These are phyloP conservation scores for Ariopsis seemanni DNA, from an alignment of 2,113 vertebrate species.

Conservation along the genomic window DNA sequence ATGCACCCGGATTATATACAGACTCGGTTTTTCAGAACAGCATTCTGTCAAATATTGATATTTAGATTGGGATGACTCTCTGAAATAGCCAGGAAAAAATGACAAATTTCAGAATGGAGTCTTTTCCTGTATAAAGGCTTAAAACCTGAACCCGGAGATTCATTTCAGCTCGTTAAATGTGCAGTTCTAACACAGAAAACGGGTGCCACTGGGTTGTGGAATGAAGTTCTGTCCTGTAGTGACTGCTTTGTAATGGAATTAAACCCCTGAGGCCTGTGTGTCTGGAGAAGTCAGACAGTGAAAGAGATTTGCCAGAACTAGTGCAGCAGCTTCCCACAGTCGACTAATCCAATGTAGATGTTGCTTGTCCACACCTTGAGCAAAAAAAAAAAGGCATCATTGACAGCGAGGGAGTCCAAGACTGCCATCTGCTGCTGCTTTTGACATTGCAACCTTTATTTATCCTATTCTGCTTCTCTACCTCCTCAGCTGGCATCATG, in stretches of 20 bases:
- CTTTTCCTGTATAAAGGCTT: not conserved
- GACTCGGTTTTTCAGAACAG: not conserved
- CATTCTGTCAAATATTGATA: not conserved
- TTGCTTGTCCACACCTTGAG: slow-evolving; percentile 33
- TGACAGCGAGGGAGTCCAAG: slow-evolving; percentile 78
- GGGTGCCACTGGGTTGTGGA: slow-evolving; percentile 20
- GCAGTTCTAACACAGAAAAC: slow-evolving; percentile 4
- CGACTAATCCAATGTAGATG: slow-evolving; percentile 38
- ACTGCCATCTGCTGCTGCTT: slow-evolving; percentile 88
- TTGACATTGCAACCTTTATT: slow-evolving; percentile 28
- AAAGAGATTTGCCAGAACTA: slow-evolving; percentile 38
- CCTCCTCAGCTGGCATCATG: slow-evolving; percentile 43
- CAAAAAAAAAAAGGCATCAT: slow-evolving; percentile 45
- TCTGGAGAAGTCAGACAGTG: slow-evolving; percentile 37
- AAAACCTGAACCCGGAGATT: not conserved
- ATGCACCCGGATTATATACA: not conserved
- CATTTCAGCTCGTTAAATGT: not conserved
- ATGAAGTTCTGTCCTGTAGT: slow-evolving; percentile 18
- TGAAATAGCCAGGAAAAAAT: not conserved
- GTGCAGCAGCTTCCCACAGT: slow-evolving; percentile 41
- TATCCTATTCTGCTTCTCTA: slow-evolving; percentile 39
- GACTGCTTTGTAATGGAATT: slow-evolving; percentile 37
- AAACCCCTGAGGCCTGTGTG: slow-evolving; percentile 31
- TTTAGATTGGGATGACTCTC: not conserved
- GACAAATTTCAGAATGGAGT: not conserved